Evolutionary conservation across 2,113 vertebrate species (phyloP).

Genomic region (Paramormyrops kingsleyae): DNA sequence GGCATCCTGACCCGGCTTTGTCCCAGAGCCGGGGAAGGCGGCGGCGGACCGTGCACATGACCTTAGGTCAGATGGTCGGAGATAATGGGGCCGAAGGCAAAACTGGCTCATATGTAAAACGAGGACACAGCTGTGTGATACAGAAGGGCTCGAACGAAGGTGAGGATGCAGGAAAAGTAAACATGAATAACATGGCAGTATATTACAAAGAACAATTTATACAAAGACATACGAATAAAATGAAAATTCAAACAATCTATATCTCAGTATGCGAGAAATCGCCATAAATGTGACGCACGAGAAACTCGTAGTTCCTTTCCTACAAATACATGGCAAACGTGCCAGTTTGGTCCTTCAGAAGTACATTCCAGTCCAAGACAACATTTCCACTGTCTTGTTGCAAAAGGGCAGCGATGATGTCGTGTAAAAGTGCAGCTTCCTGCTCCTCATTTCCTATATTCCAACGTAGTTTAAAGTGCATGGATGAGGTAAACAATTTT

Average conservation of each 20-base stretch:
- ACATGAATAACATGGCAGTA: not conserved
- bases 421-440: conserved; percentile 83
- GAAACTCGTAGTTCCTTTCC: not conserved
- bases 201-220: conserved; percentile 10
- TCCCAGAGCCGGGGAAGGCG: not conserved
- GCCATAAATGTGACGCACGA: not conserved
- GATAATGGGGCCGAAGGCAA: not conserved
- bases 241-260: conserved; percentile 1
- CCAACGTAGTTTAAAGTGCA: conserved; percentile 92
- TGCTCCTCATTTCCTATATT: conserved; percentile 39
- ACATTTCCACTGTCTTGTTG: conserved; percentile 45
- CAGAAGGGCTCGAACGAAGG: not conserved
- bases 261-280: not conserved
- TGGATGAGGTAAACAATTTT: conserved; percentile 98
- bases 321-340: not conserved
- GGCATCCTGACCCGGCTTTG: not conserved
- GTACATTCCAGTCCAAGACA: conserved; percentile 32
- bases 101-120: not conserved
- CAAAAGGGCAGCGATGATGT: conserved; percentile 72
- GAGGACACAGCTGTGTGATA: not conserved
- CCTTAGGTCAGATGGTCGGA: not conserved
- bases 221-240: conserved; percentile 1
- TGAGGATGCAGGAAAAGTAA: not conserved
- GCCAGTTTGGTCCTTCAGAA: not conserved
- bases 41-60: not conserved